Evolutionary conservation across 53 echinoderm and acorn worm genomes (phyloP), one percentile per base, ranked within the genome.

Genomic region (Crossaster papposus): DNA sequence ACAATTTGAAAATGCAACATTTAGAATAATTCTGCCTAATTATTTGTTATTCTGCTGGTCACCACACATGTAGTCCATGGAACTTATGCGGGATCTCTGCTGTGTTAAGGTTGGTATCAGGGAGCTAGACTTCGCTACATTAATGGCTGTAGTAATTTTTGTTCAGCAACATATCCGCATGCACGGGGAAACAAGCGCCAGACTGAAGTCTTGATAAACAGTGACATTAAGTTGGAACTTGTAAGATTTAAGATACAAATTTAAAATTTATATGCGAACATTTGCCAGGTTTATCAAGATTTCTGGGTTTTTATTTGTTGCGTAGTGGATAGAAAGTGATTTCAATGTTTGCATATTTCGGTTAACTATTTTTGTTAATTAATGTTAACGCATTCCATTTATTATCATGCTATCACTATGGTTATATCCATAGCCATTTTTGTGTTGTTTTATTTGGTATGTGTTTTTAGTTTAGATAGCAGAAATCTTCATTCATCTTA

Each of bases 51-150:
- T 78, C 50, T 78, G 78, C 78, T 44, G 78, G 26, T 51, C 6
- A 36, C 36, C n/a, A 34, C 76, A 34, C 76, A 35, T 74, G 5
- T 26, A 78, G 44, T 78, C 14, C 13, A 74, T 78, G 78, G 51
- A 51, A 18, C 78, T n/a, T 50, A 44, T 78, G 78, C 44, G 78
- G 51, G 78, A 78, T 11, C 17, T 78, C 50, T 78, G 78, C 50
- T 78, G 50, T 23, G 3, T 78, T 23, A 17, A 78, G 78, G 78
- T 78, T 44, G 44, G 78, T 78, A 78, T 51, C 68, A 28, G 68
- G 68, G 68, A 68, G 22, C 68, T 17, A 68, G 68, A 28, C 68
- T 26, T 68, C 28, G 68, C 28, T 24, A 23, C 28, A 68, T n/a
- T 10, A 10, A 68, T 58, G 68, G 10, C 28, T 26, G 68, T 68